phyloP scores from a whole-genome alignment of 2,113 vertebrate genomes.

The Diadophis punctatus region DNA sequence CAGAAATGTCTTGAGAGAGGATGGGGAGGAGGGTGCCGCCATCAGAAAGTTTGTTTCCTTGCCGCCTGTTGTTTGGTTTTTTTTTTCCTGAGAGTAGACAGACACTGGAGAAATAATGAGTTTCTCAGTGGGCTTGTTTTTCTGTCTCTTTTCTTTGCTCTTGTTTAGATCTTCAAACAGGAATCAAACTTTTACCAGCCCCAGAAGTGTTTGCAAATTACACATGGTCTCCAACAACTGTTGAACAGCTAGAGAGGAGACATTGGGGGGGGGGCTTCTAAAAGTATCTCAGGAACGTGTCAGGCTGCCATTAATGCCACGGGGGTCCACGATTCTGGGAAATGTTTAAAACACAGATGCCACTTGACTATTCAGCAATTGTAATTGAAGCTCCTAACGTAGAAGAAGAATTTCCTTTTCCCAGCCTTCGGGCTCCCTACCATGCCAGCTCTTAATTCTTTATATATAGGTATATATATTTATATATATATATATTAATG shows the following conservation, averaged over 20 bases:
- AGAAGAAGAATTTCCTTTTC: background rate
- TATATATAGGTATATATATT: too few relatives aligned
- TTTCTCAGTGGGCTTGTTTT: background rate
- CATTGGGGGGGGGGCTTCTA: background rate
- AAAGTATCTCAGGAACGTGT: background rate
- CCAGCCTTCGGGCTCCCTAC: background rate
- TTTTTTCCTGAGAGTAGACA: background rate
- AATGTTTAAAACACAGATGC: background rate
- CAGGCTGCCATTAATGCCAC: background rate
- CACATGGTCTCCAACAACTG: conserved; percentile 1
- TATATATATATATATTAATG: too few relatives aligned
- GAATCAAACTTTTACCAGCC: conserved; percentile 2
- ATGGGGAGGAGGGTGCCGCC: background rate
- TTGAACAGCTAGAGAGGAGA: conserved; percentile 38
- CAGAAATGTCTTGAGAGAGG: background rate
- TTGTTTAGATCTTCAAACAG: background rate
- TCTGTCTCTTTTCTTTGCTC: background rate
- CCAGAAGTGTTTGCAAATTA: conserved; percentile 26
- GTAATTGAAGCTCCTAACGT: background rate
- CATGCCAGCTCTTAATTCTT: too few relatives aligned
- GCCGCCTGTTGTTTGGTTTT: background rate
- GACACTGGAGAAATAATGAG: background rate
- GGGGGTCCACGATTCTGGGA: background rate
- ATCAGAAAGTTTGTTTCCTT: background rate
- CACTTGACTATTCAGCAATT: background rate